Conservation (phyloP, 1,140 invertebrate genomes). For the Drosophila miranda region DNA sequence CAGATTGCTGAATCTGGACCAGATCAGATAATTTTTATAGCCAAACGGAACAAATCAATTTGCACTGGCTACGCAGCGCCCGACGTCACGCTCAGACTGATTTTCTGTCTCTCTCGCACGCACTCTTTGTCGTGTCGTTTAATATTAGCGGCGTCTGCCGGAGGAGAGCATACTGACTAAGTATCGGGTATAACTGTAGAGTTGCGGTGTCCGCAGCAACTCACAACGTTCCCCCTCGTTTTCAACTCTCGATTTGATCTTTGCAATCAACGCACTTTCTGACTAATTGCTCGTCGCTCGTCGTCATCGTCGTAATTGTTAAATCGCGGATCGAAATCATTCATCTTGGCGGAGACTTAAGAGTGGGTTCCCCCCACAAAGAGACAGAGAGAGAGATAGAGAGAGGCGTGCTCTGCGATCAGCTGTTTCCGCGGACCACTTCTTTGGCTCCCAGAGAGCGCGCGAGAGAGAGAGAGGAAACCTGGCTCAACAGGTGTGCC, state of each 20-base stretch:
- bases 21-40: too few relatives aligned
- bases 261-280: conserved; percentile 72
- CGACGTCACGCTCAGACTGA: too few relatives aligned
- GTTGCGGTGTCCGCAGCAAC: too few relatives aligned
- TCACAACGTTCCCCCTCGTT: too few relatives aligned
- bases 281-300: conserved; percentile 63
- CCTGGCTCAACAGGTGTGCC: conserved; percentile 46
- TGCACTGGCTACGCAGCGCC: too few relatives aligned
- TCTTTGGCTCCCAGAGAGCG: conserved; percentile 32
- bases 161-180: too few relatives aligned
- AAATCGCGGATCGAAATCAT: conserved; percentile 15
- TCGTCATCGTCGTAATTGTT: conserved; percentile 16
- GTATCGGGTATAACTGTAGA: too few relatives aligned
- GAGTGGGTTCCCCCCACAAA: conserved; percentile 12
- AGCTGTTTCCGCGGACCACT: conserved; percentile 42
- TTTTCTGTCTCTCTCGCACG: too few relatives aligned
- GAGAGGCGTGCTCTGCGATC: conserved; percentile 25
- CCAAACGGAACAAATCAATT: too few relatives aligned
- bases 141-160: too few relatives aligned
- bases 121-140: too few relatives aligned
- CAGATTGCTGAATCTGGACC: too few relatives aligned
- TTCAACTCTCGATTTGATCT: conserved; percentile 61
- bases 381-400: background rate
- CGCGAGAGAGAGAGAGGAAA: conserved; percentile 35
- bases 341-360: conserved; percentile 43